Conservation (phyloP, 2,797 vertebrate genomes). For the Todus mexicanus region DNA sequence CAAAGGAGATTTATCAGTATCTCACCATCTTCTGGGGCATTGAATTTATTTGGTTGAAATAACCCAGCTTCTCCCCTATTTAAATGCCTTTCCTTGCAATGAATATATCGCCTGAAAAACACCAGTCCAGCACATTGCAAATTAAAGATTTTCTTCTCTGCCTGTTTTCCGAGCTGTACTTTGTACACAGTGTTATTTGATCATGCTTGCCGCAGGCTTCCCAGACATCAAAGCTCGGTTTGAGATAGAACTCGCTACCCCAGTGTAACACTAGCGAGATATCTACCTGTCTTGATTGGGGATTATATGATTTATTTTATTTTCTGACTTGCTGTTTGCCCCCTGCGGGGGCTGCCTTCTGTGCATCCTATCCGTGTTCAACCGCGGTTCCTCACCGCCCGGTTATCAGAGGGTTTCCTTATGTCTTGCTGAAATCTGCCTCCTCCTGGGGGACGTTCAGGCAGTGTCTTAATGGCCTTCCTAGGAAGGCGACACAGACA, state of each 20-base stretch:
- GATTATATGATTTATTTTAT: background rate
- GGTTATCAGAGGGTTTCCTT: background rate
- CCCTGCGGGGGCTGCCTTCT: background rate
- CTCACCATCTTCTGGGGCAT: background rate
- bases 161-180: background rate
- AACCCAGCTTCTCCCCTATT: constrained; percentile 1
- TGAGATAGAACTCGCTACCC: background rate
- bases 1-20: background rate
- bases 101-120: background rate
- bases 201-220: constrained; percentile 21
- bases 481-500: background rate
- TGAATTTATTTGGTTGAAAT: background rate
- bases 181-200: constrained; percentile 46
- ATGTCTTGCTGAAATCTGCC: background rate
- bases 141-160: constrained; percentile 28
- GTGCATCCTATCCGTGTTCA: background rate
- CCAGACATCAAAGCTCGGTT: constrained; percentile 43
- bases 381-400: background rate
- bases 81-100: background rate
- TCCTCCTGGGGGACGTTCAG: background rate
- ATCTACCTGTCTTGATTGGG: constrained; percentile 6
- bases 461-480: background rate
- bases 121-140: background rate
- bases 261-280: background rate
- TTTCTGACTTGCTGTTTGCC: background rate